Percentiles rank a stretch among this genome's conserved stretches.
These are phyloP conservation scores for Ctenochaetus hawaiiensis DNA, from an alignment of 2,797 vertebrate genomes.

Conservation along the genomic window DNA sequence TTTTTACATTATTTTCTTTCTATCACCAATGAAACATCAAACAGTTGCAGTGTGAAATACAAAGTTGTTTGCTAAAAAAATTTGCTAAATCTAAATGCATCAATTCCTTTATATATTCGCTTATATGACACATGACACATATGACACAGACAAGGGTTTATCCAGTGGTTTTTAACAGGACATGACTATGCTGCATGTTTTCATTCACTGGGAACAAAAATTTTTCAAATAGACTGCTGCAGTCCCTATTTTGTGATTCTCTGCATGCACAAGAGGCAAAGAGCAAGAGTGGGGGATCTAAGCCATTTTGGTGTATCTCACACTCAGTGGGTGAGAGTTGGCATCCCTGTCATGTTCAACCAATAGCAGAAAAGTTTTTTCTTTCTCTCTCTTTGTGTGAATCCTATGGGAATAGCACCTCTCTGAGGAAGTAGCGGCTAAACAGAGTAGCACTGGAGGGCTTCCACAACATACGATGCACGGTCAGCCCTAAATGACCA, in stretches of 20 bases:
- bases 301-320: conserved; percentile 61
- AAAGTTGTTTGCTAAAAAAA: neutral
- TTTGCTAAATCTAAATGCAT: neutral
- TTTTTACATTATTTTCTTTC: neutral
- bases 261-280: conserved; percentile 53
- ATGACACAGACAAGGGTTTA: neutral
- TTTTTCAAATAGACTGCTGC: conserved; percentile 36
- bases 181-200: neutral
- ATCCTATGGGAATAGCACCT: conserved; percentile 49
- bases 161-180: neutral
- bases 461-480: conserved; percentile 8
- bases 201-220: conserved; percentile 21
- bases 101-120: neutral
- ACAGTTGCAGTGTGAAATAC: neutral
- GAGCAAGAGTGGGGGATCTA: conserved; percentile 58
- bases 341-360: conserved; percentile 68
- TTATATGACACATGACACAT: too few relatives aligned
- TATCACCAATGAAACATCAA: conserved; percentile 1
- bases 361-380: conserved; percentile 53
- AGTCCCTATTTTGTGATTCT: conserved; percentile 51
- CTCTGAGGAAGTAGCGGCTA: conserved; percentile 35
- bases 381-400: conserved; percentile 51
- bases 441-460: conserved; percentile 29
- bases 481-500: conserved; percentile 32
- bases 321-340: conserved; percentile 61